phyloP scores from a whole-genome alignment of 2,797 vertebrate genomes.

The Lepilemur ruficaudatus region DNA sequence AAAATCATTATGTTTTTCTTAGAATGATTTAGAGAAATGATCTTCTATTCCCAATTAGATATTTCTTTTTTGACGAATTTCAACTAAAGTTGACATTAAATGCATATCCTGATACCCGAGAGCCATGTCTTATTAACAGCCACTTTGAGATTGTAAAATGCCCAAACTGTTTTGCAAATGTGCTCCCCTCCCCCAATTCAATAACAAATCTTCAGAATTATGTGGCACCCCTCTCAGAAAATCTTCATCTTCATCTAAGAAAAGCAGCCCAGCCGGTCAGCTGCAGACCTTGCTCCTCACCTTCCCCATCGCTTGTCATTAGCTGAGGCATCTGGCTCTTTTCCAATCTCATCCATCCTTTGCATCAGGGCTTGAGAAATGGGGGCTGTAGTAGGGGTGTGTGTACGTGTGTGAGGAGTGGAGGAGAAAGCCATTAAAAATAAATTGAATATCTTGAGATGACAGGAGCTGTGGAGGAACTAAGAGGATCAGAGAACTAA shows the following conservation, averaged over 20 bases:
- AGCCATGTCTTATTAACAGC: background rate
- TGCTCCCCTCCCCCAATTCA: background rate
- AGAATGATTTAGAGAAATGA: background rate
- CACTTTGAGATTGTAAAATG: background rate
- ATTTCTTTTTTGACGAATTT: background rate
- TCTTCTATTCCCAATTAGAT: background rate
- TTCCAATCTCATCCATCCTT: background rate
- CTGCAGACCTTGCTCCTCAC: background rate
- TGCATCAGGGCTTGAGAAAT: background rate
- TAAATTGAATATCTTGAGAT: slow-evolving; percentile 47
- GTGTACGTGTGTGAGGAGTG: background rate
- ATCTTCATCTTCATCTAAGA: background rate
- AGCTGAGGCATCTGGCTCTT: background rate
- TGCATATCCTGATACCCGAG: background rate
- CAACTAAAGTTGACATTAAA: background rate
- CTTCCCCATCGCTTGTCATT: background rate
- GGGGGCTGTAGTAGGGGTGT: background rate
- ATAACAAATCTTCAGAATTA: background rate
- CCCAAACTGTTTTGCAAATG: background rate
- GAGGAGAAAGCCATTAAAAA: slow-evolving; percentile 59
- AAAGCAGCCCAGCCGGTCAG: background rate
- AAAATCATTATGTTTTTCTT: background rate
- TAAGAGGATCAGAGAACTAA: slow-evolving; percentile 11
- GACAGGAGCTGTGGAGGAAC: background rate
- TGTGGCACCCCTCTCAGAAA: background rate